Evolutionary conservation across 2,888 invertebrate genomes (phyloP).

Genomic region (Liopterus haemorrhoidalis): DNA sequence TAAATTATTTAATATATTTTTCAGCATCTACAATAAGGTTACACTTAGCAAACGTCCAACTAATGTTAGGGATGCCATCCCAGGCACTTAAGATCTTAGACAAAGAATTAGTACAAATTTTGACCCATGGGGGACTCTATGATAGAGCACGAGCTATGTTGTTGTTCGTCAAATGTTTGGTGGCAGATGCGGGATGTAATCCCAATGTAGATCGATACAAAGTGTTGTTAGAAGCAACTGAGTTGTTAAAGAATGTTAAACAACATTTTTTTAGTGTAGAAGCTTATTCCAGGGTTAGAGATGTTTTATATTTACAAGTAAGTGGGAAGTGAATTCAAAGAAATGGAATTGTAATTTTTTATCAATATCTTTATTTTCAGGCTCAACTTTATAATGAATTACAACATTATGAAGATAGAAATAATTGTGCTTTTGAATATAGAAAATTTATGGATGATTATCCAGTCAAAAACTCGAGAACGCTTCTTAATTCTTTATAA

Average conservation of each 20-base stretch:
- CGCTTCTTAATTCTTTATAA: conserved; percentile 52
- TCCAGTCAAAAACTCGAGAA: conserved; percentile 54
- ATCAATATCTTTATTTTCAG: conserved; percentile 44
- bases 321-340: conserved; percentile 23
- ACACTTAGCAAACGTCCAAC: conserved; percentile 71
- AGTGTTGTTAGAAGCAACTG: conserved; percentile 53
- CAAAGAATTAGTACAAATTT: conserved; percentile 61
- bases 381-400: conserved; percentile 71
- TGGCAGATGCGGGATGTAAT: conserved; percentile 55
- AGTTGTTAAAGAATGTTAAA: conserved; percentile 61
- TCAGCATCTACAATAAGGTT: conserved; percentile 66
- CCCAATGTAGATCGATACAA: conserved; percentile 48
- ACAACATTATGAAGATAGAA: conserved; percentile 64
- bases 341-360: conserved; percentile 7
- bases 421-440: conserved; percentile 77
- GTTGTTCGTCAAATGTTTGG: conserved; percentile 70
- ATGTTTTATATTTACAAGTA: conserved; percentile 65
- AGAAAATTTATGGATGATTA: conserved; percentile 69
- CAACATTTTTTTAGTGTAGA: conserved; percentile 67
- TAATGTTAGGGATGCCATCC: conserved; percentile 68
- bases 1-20: too few relatives aligned
- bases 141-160: conserved; percentile 74
- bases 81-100: conserved; percentile 69
- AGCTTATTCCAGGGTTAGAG: conserved; percentile 68
- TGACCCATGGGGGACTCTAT: conserved; percentile 75